Evolutionary conservation across 2,888 invertebrate genomes (phyloP).

Genomic region (Malthinus seriepunctatus): DNA sequence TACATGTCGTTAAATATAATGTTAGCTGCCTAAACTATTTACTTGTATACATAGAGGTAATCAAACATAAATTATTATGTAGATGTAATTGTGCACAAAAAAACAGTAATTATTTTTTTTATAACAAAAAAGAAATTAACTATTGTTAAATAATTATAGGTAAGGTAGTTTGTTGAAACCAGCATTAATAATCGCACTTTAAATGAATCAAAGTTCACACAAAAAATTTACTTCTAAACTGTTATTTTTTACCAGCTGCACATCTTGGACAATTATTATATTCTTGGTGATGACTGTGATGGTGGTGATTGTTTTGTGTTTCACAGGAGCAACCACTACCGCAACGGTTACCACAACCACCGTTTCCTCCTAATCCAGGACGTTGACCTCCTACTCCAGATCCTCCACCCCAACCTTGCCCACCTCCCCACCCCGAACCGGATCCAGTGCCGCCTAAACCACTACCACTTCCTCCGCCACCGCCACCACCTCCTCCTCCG

Average conservation of each 20-base stretch:
- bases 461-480: background rate
- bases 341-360: background rate
- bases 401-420: background rate
- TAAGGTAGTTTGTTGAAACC: too few relatives aligned
- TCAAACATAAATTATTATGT: too few relatives aligned
- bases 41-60: too few relatives aligned
- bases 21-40: too few relatives aligned
- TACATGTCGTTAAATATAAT: too few relatives aligned
- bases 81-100: too few relatives aligned
- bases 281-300: background rate
- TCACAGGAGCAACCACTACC: background rate
- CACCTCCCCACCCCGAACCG: background rate
- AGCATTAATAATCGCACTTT: too few relatives aligned
- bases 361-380: background rate
- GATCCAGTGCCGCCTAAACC: background rate
- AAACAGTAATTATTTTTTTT: too few relatives aligned
- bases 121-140: too few relatives aligned
- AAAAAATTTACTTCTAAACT: background rate
- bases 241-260: background rate
- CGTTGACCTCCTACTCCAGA: background rate
- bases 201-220: background rate
- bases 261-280: constrained; percentile 1
- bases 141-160: too few relatives aligned
- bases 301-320: background rate
- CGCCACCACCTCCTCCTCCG: background rate